Base-by-base conservation (phyloP, 1,140 invertebrate species). In the Aphaenogaster rudis region DNA sequence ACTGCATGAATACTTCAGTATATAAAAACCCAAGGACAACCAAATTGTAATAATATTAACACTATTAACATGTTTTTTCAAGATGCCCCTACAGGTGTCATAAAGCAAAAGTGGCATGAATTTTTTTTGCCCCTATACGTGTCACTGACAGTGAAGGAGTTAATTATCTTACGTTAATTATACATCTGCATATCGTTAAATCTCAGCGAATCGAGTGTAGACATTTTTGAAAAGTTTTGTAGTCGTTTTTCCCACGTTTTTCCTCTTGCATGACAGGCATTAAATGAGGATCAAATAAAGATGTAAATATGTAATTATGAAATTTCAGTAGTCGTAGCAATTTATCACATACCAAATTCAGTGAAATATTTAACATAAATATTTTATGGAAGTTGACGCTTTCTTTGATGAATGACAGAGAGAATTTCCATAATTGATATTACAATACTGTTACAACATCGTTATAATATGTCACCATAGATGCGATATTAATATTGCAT, bases 301-400 rank as follows among this genome's bases (percentile, higher is more conserved):
- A 54, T 91, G 87, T 89, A 91, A 79, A 91, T 91, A 91, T 90
- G 87, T 91, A 90, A 91, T 91, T 91, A 91, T 6, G n/a, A 36
- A 88, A 28, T 78, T 61, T 74, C 59, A 77, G 21, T 86, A 78
- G 57, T 54, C 63, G 36, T 86, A 82, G 59, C 66, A 54, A 59
- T 7, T 88, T 86, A 76, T 45, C 48, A 74, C 50, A 42, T 21
- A 45, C 8, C n/a, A 21, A 69, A 57, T 42, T 54, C n/a, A n/a
- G 33, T 17, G 13, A 67, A 54, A 48, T 1, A 21, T 59, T 59
- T 21, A 61, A 17, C 21, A 67, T 54, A 42, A 45, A 79, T 52
- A 52, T 36, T 81, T 69, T 50, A 42, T 13, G 21, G 13, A 42
- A 39, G 1, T 45, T 69, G 7, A 36, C 21, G 42, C 61, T 39